Evolutionary conservation across 2,113 vertebrate genomes (phyloP).

Genomic region (Forbesichthys agassizii): DNA sequence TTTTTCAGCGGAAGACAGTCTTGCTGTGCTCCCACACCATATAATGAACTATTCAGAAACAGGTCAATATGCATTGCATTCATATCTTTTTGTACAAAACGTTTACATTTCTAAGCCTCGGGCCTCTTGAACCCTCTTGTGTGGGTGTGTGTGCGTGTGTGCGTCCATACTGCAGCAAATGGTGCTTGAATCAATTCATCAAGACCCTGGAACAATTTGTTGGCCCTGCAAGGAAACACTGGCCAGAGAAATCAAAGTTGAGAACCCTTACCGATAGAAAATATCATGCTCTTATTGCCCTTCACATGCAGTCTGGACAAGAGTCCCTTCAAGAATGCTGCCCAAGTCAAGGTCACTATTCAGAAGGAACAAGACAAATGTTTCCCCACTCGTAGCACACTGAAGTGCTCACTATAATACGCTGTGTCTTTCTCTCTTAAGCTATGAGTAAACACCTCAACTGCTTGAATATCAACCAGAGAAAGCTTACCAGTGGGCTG

Average conservation of each 20-base stretch:
- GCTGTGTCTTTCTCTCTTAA: no score
- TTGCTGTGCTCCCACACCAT: background rate
- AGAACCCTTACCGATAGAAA: background rate
- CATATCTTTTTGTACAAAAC: background rate
- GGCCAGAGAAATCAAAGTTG: background rate
- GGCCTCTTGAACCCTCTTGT: background rate
- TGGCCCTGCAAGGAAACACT: background rate
- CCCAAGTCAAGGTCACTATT: background rate
- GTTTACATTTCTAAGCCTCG: background rate
- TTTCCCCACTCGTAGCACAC: background rate
- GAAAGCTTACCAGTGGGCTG: no score
- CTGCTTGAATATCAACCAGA: no score
- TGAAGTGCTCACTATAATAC: no score
- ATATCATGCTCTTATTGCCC: no score
- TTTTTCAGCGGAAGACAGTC: background rate
- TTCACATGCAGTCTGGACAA: no score
- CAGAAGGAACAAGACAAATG: background rate
- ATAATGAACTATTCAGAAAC: background rate
- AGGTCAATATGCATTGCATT: no score
- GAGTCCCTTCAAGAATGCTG: no score
- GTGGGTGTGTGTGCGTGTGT: background rate
- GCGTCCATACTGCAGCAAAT: background rate
- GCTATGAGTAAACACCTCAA: no score
- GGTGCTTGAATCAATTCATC: conserved; percentile 8
- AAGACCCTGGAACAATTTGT: background rate